Evolutionary conservation across 2,113 vertebrate genomes (phyloP).

Genomic region (Xenopus laevis): DNA sequence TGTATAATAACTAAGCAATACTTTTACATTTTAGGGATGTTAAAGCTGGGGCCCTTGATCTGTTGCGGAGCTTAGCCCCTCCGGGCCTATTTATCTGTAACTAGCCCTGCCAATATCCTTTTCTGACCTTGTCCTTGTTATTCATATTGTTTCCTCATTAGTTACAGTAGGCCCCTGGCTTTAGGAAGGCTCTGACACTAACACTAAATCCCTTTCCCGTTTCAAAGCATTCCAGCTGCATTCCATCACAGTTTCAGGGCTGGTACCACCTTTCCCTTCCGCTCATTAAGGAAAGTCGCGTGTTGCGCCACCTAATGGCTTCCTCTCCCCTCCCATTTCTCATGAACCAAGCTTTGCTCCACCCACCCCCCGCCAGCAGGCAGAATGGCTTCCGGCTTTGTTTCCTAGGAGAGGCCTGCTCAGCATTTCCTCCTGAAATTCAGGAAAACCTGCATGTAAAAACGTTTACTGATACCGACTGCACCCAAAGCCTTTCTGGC

Average conservation of each 20-base stretch:
- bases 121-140: not conserved
- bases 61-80: too few relatives aligned
- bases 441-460: conserved; percentile 7
- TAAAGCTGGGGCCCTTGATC: too few relatives aligned
- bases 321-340: conserved; percentile 17
- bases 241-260: not conserved
- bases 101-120: not conserved
- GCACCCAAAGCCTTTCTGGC: too few relatives aligned
- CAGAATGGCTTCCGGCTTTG: conserved; percentile 27
- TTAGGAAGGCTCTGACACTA: not conserved
- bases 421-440: conserved; percentile 4
- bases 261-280: conserved; percentile 5
- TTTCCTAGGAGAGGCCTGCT: conserved; percentile 1
- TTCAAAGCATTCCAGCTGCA: not conserved
- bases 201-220: too few relatives aligned
- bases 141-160: not conserved
- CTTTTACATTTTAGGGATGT: too few relatives aligned
- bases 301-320: conserved; percentile 26
- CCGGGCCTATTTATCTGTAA: too few relatives aligned
- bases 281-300: conserved; percentile 6
- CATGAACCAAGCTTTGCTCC: not conserved
- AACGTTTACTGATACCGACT: too few relatives aligned
- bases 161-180: not conserved
- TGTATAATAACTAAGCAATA: too few relatives aligned
- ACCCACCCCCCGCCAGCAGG: not conserved